Conservation (phyloP, 2,888 invertebrate species). For the Cantharis rustica region DNA sequence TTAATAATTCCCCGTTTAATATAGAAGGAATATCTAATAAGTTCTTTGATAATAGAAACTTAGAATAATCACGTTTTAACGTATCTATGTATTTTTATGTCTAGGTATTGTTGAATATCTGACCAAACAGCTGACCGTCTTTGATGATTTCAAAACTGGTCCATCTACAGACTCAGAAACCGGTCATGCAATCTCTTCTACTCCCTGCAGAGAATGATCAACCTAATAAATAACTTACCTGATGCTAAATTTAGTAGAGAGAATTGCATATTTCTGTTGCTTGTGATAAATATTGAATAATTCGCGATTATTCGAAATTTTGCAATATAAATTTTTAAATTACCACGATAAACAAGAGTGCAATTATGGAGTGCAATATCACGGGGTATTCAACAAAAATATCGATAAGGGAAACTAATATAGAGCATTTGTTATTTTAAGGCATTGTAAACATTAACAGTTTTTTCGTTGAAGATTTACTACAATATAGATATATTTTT, state of each 20-base stretch:
- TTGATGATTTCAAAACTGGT: constrained; percentile 9
- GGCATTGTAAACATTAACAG: neutral
- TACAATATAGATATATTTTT: no score
- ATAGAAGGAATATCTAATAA: constrained; percentile 33
- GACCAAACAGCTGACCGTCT: constrained; percentile 17
- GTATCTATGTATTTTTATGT: constrained; percentile 18
- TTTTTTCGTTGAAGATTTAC: neutral
- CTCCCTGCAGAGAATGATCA: neutral
- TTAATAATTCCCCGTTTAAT: constrained; percentile 34
- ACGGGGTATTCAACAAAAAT: neutral
- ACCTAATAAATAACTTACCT: neutral
- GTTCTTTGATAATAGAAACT: constrained; percentile 29
- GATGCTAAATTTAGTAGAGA: neutral
- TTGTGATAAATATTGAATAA: neutral
- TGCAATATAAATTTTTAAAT: neutral
- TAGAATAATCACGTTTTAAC: constrained; percentile 17
- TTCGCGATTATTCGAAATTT: neutral
- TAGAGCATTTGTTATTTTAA: neutral
- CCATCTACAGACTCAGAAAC: constrained; percentile 20
- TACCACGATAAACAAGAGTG: neutral
- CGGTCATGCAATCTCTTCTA: constrained; percentile 10
- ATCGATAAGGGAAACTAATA: neutral
- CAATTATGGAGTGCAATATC: neutral
- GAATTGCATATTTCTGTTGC: neutral
- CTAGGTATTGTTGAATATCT: neutral